Base-by-base conservation (phyloP, 2,888 invertebrate species). In the Oasisia sp. region DNA sequence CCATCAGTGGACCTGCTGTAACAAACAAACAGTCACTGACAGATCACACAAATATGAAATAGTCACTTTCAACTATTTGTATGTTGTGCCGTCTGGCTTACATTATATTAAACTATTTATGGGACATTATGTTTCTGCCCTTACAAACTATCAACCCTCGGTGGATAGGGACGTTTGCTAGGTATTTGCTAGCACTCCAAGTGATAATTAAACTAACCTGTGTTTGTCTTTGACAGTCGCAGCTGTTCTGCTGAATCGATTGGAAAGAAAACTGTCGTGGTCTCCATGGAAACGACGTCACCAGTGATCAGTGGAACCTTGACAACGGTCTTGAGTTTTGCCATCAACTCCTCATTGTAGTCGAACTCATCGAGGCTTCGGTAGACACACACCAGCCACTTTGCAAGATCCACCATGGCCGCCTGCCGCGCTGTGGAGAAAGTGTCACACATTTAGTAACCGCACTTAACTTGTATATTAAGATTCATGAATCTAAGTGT, bases 351-450 rank as follows among this genome's bases (percentile, higher is more conserved):
- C 50, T 94, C 94, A 92, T 95, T 95, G 38, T 89, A 92, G 45
- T 95, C 94, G 50, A 95, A 95, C 92, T 96, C 95, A 93, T 96
- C 95, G 92, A 96, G 93, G 91, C 95, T 95, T 8, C 95, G 94
- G 93, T 95, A 95, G 45, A 96, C 94, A 93, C 96, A 95, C 1
- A 95, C 95, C 91, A 96, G 93, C 96, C 96, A 96, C 92, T 95
- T 95, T 32, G 95, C 94, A 19, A 95, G 27, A 74, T 74, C n/a
- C 74, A 74, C 74, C n/a, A n/a, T 58, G 38, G 50, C 50, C 19
- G 91, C 56, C 58, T 50, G 74, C 14, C 27, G 74, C 27, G 7
- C 74, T 74, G 74, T 19, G 74, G 74, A 74, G 74, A n/a, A 19
- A 74, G 27, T 74, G 2, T 74, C 74, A 74, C 74, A 27, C 27